Percentiles rank a stretch among this genome's conserved stretches.
These are phyloP conservation scores for Trididemnum clinides DNA, from an alignment of 23 tunicate genomes.

Conservation along the genomic window DNA sequence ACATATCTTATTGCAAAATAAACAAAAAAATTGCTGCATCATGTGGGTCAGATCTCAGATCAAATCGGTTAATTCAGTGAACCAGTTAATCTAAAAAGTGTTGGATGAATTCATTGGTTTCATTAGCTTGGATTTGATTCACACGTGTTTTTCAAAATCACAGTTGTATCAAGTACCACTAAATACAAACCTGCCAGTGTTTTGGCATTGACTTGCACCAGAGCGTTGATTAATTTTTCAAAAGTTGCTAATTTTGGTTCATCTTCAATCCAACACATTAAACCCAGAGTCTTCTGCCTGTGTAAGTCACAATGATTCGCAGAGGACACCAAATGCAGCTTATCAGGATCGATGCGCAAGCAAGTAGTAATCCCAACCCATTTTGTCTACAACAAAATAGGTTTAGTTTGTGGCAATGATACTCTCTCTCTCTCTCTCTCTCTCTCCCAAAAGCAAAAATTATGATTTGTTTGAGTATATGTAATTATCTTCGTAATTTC, in stretches of 20 bases:
- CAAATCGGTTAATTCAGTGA: too few relatives aligned
- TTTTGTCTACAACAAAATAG: conserved; percentile 14
- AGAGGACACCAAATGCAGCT: conserved; percentile 44
- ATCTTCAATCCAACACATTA: conserved; percentile 58
- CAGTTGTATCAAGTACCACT: not conserved
- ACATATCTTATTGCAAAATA: too few relatives aligned
- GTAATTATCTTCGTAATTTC: too few relatives aligned
- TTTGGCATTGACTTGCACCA: conserved; percentile 46
- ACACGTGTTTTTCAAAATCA: not conserved
- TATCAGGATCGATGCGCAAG: conserved; percentile 49
- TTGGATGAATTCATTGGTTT: too few relatives aligned
- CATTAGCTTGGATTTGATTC: too few relatives aligned
- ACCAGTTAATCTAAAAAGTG: too few relatives aligned
- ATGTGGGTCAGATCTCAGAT: too few relatives aligned
- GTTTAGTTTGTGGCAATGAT: too few relatives aligned
- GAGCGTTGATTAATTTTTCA: conserved; percentile 43
- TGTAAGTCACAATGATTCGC: conserved; percentile 48
- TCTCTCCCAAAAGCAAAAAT: too few relatives aligned
- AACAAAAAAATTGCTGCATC: too few relatives aligned
- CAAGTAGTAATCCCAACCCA: conserved; percentile 50
- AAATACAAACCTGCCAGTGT: conserved; percentile 34
- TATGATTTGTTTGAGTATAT: too few relatives aligned
- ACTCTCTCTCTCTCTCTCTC: too few relatives aligned
- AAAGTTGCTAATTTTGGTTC: conserved; percentile 49
- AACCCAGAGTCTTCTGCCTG: conserved; percentile 45